These are phyloP conservation scores for Nephrotoma guestfalica DNA, from an alignment of 2,888 invertebrate species.

Conservation along the genomic window DNA sequence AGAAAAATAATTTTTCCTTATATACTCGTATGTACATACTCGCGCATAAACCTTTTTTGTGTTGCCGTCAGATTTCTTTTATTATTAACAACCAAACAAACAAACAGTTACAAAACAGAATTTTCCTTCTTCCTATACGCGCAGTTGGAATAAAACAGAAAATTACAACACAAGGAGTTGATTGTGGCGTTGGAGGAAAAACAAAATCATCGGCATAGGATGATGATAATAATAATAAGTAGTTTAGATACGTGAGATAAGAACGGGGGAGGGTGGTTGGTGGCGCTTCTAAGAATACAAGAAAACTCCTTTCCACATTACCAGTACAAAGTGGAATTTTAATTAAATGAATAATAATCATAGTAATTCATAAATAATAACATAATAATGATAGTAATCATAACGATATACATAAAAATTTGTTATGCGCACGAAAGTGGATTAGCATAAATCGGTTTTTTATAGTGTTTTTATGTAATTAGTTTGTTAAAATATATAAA, in stretches of 20 bases:
- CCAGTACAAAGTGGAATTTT: not conserved
- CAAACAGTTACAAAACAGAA: not conserved
- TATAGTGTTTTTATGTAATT: not conserved
- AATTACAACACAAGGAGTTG: not conserved
- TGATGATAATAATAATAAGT: not conserved
- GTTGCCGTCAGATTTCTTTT: not conserved
- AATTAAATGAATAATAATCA: not conserved
- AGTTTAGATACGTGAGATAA: not conserved
- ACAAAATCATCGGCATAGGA: not conserved
- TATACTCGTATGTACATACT: too few relatives aligned
- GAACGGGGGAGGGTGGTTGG: not conserved
- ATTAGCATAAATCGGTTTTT: not conserved
- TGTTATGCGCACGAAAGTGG: not conserved
- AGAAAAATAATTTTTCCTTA: not conserved
- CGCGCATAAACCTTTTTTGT: not conserved
- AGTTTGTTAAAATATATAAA: not conserved
- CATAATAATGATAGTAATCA: not conserved
- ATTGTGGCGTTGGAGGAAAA: not conserved
- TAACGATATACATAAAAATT: not conserved
- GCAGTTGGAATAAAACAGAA: not conserved
- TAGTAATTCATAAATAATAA: not conserved
- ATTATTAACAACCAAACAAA: not conserved
- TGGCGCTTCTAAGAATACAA: not conserved
- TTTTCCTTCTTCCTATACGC: not conserved
- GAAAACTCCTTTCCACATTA: not conserved